A percentile compares a stretch with the other conserved stretches of the same genome.
phyloP scores from a whole-genome alignment of 2,888 invertebrate genomes.

The Cheilosia impressa region DNA sequence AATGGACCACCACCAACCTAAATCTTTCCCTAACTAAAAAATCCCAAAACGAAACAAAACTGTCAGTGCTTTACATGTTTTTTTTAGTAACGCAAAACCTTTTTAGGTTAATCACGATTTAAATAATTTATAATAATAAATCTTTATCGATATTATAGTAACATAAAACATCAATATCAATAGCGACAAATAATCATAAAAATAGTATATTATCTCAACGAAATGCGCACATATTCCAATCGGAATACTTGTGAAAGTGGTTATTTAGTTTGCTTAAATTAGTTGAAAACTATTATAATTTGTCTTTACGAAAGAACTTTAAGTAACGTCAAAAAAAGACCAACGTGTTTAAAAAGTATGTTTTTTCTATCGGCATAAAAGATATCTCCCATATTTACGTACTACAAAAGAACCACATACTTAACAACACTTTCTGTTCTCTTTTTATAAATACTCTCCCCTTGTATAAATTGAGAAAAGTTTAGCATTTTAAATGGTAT shows the following conservation, averaged over 20 bases:
- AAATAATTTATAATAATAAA: no score
- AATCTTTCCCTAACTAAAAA: conserved; percentile 59
- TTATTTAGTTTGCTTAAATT: background rate
- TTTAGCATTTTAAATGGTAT: background rate
- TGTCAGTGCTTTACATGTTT: background rate
- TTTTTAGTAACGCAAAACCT: background rate
- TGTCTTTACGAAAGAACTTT: conserved; percentile 14
- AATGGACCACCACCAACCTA: conserved; percentile 97
- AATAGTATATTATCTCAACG: conserved; percentile 12
- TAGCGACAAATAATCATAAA: background rate
- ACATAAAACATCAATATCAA: background rate
- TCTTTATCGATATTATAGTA: background rate
- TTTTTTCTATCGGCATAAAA: conserved; percentile 2
- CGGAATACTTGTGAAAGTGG: conserved; percentile 22
- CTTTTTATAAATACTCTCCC: conserved; percentile 46
- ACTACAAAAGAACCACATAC: background rate
- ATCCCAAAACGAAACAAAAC: background rate
- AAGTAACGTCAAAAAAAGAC: background rate
- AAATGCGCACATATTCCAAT: conserved; percentile 49
- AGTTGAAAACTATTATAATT: conserved; percentile 1
- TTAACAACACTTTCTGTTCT: conserved; percentile 4
- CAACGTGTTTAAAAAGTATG: background rate
- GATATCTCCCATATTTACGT: conserved; percentile 31
- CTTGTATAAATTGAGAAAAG: conserved; percentile 21
- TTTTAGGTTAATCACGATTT: no score